Base-by-base conservation (phyloP, 2,888 invertebrate species). In the Caenorhabditis angaria region DNA sequence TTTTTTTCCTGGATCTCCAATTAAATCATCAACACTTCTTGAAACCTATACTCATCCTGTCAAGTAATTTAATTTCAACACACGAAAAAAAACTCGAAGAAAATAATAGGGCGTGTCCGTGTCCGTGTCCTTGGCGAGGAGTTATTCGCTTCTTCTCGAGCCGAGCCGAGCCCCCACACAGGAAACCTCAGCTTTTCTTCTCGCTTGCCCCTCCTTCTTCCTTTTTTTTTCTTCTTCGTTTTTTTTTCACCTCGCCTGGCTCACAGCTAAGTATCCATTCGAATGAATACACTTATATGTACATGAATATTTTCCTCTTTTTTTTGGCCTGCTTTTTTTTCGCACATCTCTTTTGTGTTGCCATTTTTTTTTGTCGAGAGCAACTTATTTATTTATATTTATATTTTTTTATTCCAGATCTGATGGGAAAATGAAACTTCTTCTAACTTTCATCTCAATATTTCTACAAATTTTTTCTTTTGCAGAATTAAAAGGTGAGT, bases 231-330 rank as follows among this genome's bases (percentile, higher is more conserved):
- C 10, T 32, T 32, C 32, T 32, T 32, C 41, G 10, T 6, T 18
- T 41, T 41, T 41, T 41, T 41, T 41, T 41, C 41, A 41, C 41
- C 41, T 41, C 41, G 14, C 18, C 32, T 32, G 10, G 41, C 41
- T 41, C 41, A 10, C 32, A 10, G 18, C 41, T 41, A 41, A 41
- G 41, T 41, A 41, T 41, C 41, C 41, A 41, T 41, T 41, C 41
- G 41, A 41, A 41, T 41, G 41, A 41, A 41, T 41, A 41, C 41
- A 41, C 41, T 41, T 41, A 41, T 41, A 41, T 41, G 41, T 41
- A 41, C 41, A 41, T 41, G 41, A 41, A 41, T 41, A 41, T 41
- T 41, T 41, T 41, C 41, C 14, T 18, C 41, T 41, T 41, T 41
- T 41, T 41, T 41, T 41, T 32, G 6, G 32, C 32, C 6, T 12